Evolutionary conservation across 1,140 invertebrate genomes (phyloP), one percentile per base, ranked within the genome.

Genomic region (Polypedilum pembai): DNA sequence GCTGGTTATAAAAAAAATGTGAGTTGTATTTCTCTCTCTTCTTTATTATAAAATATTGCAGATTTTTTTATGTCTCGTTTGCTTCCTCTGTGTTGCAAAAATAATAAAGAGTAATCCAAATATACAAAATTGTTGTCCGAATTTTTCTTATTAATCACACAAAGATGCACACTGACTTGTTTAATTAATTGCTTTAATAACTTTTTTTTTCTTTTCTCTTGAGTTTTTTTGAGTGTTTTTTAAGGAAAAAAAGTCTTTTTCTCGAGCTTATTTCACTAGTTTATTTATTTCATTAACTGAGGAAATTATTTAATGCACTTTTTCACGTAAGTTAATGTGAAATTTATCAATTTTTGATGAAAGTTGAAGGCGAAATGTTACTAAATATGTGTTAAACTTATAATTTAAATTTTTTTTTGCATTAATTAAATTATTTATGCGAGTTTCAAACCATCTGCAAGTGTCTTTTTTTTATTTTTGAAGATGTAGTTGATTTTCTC

Each of bases 351-450:
- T n/a, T 56, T 56, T 56, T 56, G 12, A 56, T 56, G 45, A n/a
- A 56, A 56, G 12, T 56, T 56, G 12, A 12, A 56, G n/a, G 45
- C n/a, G n/a, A 56, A 56, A 56, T 56, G n/a, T n/a, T n/a, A 56
- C 45, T 56, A 56, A 56, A 56, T 56, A n/a, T 56, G 45, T 56
- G 12, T 12, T n/a, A 56, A 56, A 56, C 12, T 56, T 56, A 56
- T 15, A 56, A n/a, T 56, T 56, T 56, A 56, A 45, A 56, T 56
- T 56, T n/a, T 56, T 45, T 56, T 56, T 56, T 56, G 12, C 45
- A 56, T 56, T n/a, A n/a, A 56, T 56, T 56, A 56, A 56, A 56
- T 56, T 56, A 56, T n/a, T 56, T 56, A 56, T 56, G n/a, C 45
- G 45, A 56, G 45, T 56, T 56, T 56, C 1, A 56, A 56, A 56